Evolutionary conservation across 2,797 vertebrate species (phyloP), one percentile per base, ranked within the genome.

Genomic region (Onychomys torridus): DNA sequence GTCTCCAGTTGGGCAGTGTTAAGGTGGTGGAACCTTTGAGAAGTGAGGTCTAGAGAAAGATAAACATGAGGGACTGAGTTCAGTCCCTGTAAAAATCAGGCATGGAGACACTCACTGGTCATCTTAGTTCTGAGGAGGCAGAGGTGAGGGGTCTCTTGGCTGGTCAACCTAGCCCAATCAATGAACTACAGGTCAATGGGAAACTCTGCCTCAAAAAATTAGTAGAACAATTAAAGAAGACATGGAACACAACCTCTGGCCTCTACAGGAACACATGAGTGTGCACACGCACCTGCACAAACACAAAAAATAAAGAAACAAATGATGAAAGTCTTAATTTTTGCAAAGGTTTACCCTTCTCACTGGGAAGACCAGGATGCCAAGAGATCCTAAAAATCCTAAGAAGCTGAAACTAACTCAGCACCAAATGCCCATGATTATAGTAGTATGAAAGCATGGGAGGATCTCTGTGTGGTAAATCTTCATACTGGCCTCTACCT

Each of bases 401-500:
- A 37, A 27, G 16, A 43, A 29, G 49, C 17, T 89, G 63, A 82
- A 81, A 46, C 11, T 0, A 0, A 17, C 12, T 81, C 25, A 37
- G 90, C 52, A 84, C 88, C 34, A 59, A 52, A 23, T 5, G 12
- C 52, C 3, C 0, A 5, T 1, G 23, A 13, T 19, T 40, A 17
- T 89, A 4, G 0, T 2, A 46, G 78, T 43, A 0, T 12, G 87
- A 65, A n/a, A 46, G 75, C 59, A 10, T 9, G 1, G 46, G 16
- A 32, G 65, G n/a, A 2, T 85, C 52, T 3, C 1, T 14, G 61
- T 12, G 91, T 37, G 55, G 4, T 1, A 8, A 23, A 82, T 69
- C 40, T 29, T 52, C 67, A 21, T 0, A 14, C 0, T 19, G 67
- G n/a, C 63, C 27, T 69, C 57, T 16, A 1, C 16, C 21, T 32